Conservation (phyloP, 2,888 invertebrate genomes). For the Tiliacea citrago region DNA sequence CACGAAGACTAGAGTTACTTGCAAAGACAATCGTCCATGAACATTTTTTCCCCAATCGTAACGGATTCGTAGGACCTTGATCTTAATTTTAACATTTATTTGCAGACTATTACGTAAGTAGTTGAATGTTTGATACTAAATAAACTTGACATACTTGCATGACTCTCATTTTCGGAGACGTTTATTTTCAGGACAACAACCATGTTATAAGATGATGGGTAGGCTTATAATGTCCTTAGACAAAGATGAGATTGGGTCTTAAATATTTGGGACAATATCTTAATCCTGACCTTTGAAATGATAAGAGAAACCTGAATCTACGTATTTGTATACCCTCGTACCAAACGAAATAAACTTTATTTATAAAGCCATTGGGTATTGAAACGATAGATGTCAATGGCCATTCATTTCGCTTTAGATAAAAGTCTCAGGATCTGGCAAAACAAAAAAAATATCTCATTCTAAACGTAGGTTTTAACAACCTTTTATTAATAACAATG, state of each 20-base stretch:
- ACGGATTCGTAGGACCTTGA: constrained; percentile 45
- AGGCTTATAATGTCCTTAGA: background rate
- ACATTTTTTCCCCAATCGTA: constrained; percentile 45
- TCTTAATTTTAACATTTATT: constrained; percentile 53
- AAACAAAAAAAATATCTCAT: constrained; percentile 26
- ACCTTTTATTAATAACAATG: constrained; percentile 11
- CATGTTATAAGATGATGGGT: background rate
- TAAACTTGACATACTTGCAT: constrained; percentile 35
- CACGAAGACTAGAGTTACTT: constrained; percentile 13
- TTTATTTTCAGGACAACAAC: background rate
- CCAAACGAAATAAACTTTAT: constrained; percentile 29
- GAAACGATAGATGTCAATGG: constrained; percentile 18
- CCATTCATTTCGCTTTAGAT: constrained; percentile 27
- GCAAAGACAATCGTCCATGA: constrained; percentile 41
- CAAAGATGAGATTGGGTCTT: background rate
- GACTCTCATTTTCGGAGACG: constrained; percentile 3
- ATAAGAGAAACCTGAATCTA: constrained; percentile 16
- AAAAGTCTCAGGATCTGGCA: constrained; percentile 27
- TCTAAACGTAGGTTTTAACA: background rate
- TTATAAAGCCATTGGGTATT: constrained; percentile 17
- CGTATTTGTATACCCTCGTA: constrained; percentile 5
- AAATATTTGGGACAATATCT: constrained; percentile 1
- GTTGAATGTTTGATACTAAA: constrained; percentile 23
- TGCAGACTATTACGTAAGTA: constrained; percentile 33
- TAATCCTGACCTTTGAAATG: constrained; percentile 27